Conservation (phyloP, 2,888 invertebrate genomes). For the Drosophila helvetica region DNA sequence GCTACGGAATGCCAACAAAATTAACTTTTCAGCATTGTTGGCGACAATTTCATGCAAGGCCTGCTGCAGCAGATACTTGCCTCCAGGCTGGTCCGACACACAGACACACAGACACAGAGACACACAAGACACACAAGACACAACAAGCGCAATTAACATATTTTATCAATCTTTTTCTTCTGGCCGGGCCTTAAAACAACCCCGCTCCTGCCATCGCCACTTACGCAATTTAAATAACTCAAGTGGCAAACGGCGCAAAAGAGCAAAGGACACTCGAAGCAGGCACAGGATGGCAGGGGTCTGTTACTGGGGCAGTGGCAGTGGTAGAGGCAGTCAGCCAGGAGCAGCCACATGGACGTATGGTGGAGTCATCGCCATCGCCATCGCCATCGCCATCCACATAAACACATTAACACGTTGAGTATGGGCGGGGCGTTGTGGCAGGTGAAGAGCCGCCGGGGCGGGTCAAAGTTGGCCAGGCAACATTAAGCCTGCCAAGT, state of each 20-base stretch:
- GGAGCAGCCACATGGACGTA: conserved; percentile 29
- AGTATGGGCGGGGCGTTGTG: conserved; percentile 46
- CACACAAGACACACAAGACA: conserved; percentile 19
- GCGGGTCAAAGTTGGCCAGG: conserved; percentile 68
- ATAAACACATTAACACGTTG: conserved; percentile 77
- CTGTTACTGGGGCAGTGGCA: neutral
- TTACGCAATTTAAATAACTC: conserved; percentile 77
- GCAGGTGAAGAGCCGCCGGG: conserved; percentile 26
- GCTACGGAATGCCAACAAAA: conserved; percentile 62
- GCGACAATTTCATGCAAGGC: conserved; percentile 62
- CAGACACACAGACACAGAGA: no score
- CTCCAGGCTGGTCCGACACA: conserved; percentile 5
- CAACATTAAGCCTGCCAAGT: conserved; percentile 60
- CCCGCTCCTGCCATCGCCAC: conserved; percentile 40
- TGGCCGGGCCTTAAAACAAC: conserved; percentile 14
- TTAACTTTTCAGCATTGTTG: conserved; percentile 75
- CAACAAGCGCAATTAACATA: conserved; percentile 75
- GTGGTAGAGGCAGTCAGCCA: neutral
- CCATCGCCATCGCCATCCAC: conserved; percentile 53
- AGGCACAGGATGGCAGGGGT: conserved; percentile 10
- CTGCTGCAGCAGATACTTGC: conserved; percentile 29
- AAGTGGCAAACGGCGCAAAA: conserved; percentile 66
- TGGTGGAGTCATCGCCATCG: conserved; percentile 49
- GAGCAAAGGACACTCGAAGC: conserved; percentile 64
- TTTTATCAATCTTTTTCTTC: conserved; percentile 72